These are phyloP conservation scores for Camelus dromedarius DNA, from an alignment of 2,113 vertebrate species.

Conservation along the genomic window DNA sequence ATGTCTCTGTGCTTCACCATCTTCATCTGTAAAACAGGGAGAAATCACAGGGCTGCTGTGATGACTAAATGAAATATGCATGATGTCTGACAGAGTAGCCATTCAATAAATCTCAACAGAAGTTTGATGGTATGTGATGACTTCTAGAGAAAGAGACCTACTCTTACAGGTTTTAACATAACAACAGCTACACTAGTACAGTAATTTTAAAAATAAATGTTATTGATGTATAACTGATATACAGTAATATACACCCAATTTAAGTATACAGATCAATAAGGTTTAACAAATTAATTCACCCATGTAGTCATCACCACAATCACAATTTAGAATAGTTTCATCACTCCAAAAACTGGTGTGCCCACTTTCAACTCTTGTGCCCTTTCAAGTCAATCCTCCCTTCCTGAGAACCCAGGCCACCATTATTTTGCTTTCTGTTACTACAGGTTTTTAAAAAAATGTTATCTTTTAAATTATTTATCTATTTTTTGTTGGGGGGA, in stretches of 20 bases:
- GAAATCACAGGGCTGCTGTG: background rate
- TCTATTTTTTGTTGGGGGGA: no score
- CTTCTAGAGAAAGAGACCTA: conserved; percentile 3
- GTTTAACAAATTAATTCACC: background rate
- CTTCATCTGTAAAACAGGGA: background rate
- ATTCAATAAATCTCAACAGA: background rate
- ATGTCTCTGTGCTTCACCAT: background rate
- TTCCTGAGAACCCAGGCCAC: background rate
- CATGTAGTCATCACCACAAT: background rate
- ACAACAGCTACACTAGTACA: background rate
- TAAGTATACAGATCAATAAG: background rate
- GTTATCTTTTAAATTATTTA: no score
- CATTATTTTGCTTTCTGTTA: background rate
- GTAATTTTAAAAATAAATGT: background rate
- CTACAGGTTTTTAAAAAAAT: no score
- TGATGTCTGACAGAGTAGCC: background rate
- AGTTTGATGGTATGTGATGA: background rate
- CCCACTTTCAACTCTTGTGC: background rate
- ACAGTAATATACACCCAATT: background rate
- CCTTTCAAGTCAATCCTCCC: background rate
- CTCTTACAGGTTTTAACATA: background rate
- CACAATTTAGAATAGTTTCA: background rate
- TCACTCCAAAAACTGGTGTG: background rate
- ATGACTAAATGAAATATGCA: background rate
- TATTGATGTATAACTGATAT: background rate